Evolutionary conservation across 2,797 vertebrate genomes (phyloP), one percentile per base, ranked within the genome.

Genomic region (Aplochiton taeniatus): DNA sequence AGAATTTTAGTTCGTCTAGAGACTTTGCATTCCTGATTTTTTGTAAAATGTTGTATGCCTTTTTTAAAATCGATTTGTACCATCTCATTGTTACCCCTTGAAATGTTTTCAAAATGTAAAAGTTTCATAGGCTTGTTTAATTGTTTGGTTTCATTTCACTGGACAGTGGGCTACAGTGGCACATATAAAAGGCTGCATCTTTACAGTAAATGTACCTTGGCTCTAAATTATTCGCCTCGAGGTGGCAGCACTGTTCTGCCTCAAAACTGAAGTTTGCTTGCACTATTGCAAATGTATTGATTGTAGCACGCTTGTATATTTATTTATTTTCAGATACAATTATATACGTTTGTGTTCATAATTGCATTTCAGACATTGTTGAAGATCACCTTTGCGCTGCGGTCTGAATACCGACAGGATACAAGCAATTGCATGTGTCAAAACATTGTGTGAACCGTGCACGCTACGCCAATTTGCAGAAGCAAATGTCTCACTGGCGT

Each of bases 171-270:
- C 31, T 31, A 31, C 31, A 31, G 31, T 31, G 6, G 6, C 31
- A 31, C 31, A 31, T 31, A 6, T 31, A 31, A 6, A 6, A 31
- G 31, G 6, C 31, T 4, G 54, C 54, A 43, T 9, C 43, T 9
- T 14, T 14, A 43, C 14, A 16, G 14, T 31, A 42, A 42, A 42
- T 16, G 4, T 4, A n/a, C 12, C 31, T 31, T 31, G 31, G 31
- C 31, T 31, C 31, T 31, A 31, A 31, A 31, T 31, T 17, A 58
- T 17, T 74, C 59, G 4, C 74, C 89, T 61, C 65, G 50, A 80
- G 88, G 81, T 72, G 89, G 87, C 88, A 85, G 75, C 72, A 73
- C 53, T 74, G 46, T 41, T 44, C 61, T 68, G 20, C 43, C 13
- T 16, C 44, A 48, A 13, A 51, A 10, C 13, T 9, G 11, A 9